These are phyloP conservation scores for Onychostruthus taczanowskii DNA, from an alignment of 2,113 vertebrate species.

Conservation along the genomic window DNA sequence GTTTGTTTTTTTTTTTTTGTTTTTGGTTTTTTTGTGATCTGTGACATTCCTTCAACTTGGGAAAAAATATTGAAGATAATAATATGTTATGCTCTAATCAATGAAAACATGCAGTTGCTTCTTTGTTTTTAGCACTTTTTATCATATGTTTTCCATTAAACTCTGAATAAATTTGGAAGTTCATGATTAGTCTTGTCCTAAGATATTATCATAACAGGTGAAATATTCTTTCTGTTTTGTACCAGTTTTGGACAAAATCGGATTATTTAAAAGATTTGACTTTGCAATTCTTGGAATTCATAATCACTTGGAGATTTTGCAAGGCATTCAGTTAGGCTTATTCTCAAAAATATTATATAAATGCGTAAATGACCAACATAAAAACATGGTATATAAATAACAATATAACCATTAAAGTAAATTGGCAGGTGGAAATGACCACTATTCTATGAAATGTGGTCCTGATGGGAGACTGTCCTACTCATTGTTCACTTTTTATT, in stretches of 20 bases:
- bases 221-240: not conserved
- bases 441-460: not conserved
- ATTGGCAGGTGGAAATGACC: not conserved
- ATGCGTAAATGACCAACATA: not conserved
- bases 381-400: not conserved
- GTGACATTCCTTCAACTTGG: not conserved
- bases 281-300: not conserved
- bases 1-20: too few relatives aligned
- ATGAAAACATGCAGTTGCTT: not conserved
- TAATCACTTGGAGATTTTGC: not conserved
- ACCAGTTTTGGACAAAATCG: not conserved
- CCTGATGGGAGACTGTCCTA: not conserved
- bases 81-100: not conserved
- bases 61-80: not conserved
- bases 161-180: not conserved
- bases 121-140: not conserved
- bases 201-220: not conserved
- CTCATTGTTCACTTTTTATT: not conserved
- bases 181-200: not conserved
- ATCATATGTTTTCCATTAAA: not conserved
- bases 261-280: not conserved
- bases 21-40: not conserved
- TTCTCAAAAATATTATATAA: not conserved
- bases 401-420: not conserved
- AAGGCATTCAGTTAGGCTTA: not conserved